Percentiles rank a stretch among this genome's conserved stretches.
phyloP scores from a whole-genome alignment of 2,113 vertebrate genomes.

The Sapajus apella region DNA sequence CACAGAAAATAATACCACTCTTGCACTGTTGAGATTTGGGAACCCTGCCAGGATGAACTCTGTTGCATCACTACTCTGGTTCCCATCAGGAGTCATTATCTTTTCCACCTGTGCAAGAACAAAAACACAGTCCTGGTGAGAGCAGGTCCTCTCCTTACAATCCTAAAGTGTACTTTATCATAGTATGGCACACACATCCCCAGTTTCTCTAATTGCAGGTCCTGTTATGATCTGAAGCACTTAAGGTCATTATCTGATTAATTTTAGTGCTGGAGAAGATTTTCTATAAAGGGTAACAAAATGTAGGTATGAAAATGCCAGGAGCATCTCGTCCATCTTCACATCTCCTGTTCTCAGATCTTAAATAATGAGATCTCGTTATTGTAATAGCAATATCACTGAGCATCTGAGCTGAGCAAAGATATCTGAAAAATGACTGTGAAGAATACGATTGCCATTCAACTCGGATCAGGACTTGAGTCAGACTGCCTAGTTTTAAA shows the following conservation, averaged over 20 bases:
- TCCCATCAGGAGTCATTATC: not conserved
- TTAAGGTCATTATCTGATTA: not conserved
- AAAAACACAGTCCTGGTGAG: not conserved
- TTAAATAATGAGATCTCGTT: not conserved
- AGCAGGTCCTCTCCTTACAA: not conserved
- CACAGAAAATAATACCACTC: slow-evolving; percentile 59
- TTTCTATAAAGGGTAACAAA: not conserved
- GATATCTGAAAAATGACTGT: not conserved
- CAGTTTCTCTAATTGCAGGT: not conserved
- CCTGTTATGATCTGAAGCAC: slow-evolving; percentile 9
- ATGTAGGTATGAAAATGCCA: not conserved
- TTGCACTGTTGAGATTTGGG: slow-evolving; percentile 43
- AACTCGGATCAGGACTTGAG: not conserved
- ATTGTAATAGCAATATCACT: not conserved
- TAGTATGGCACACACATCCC: too few species aligned
- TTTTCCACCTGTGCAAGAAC: not conserved
- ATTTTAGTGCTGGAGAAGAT: not conserved
- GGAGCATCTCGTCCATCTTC: not conserved
- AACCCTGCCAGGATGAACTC: slow-evolving; percentile 76
- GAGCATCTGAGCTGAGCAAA: not conserved
- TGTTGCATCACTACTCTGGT: slow-evolving; percentile 43
- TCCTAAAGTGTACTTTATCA: not conserved
- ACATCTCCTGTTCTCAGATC: not conserved
- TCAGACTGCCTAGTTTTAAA: not conserved
- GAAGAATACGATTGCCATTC: slow-evolving; percentile 1